Evolutionary conservation across 2,113 vertebrate species (phyloP).

Genomic region (Semicossyphus pulcher): DNA sequence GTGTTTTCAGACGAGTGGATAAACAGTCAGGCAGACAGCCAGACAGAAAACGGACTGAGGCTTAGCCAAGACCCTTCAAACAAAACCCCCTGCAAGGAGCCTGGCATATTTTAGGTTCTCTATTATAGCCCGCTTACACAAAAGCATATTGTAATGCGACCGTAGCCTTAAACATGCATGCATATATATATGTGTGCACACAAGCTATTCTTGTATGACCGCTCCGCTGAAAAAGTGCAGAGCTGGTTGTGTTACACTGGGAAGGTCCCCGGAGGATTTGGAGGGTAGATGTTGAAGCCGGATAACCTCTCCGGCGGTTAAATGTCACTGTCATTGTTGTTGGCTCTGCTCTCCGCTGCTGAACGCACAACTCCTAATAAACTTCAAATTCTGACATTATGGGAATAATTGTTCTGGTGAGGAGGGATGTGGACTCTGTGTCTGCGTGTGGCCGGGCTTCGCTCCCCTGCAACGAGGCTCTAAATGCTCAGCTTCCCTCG

Average conservation of each 20-base stretch:
- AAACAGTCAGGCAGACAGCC: slow-evolving; percentile 39
- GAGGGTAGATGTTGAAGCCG: slow-evolving; percentile 50
- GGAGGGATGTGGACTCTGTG: slow-evolving; percentile 44
- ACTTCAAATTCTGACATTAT: slow-evolving; percentile 56
- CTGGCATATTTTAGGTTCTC: slow-evolving; percentile 32
- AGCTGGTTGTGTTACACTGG: slow-evolving; percentile 66
- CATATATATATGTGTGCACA: slow-evolving; percentile 16
- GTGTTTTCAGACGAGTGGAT: slow-evolving; percentile 40
- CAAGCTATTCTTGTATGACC: slow-evolving; percentile 68
- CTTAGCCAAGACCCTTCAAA: slow-evolving; percentile 35
- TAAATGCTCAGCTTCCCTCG: slow-evolving; percentile 57
- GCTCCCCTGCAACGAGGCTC: slow-evolving; percentile 47
- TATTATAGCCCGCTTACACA: slow-evolving; percentile 28
- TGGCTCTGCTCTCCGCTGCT: slow-evolving; percentile 36
- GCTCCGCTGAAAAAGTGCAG: slow-evolving; percentile 58
- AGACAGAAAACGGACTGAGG: slow-evolving; percentile 34
- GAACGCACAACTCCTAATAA: slow-evolving; percentile 59
- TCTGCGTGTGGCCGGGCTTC: slow-evolving; percentile 74
- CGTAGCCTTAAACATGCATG: slow-evolving; percentile 29
- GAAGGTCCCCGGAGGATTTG: slow-evolving; percentile 45
- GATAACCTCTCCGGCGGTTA: slow-evolving; percentile 57
- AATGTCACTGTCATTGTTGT: slow-evolving; percentile 70
- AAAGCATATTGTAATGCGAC: slow-evolving; percentile 38
- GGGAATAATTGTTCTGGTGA: slow-evolving; percentile 69
- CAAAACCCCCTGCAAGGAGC: slow-evolving; percentile 36